Evolutionary conservation across 2,113 vertebrate species (phyloP), one percentile per base, ranked within the genome.

Genomic region (Apteryx mantelli): DNA sequence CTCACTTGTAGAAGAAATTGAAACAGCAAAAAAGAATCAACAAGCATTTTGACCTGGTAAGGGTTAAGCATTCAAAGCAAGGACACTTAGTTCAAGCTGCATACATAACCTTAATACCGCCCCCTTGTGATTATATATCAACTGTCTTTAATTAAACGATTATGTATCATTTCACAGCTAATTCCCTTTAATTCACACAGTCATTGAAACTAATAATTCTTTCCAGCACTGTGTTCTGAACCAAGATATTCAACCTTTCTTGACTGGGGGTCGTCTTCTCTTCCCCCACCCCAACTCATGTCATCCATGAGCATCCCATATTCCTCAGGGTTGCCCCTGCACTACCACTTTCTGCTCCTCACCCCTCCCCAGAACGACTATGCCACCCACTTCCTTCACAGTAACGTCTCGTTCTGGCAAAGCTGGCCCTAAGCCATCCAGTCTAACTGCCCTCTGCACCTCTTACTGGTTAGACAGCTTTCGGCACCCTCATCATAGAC

Each of bases 41-140:
- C 52, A 38, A 55, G 60, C 63, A 46, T 68, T 86, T 10, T 88
- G 74, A 65, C 9, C 1, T 53, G 61, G 73, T 30, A 74, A 36
- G 63, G 55, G 25, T 68, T 65, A 93, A 3, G 5, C 56, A 69
- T 25, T 87, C 70, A 65, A 86, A 82, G 46, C 32, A 60, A 86
- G 86, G 85, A 69, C 89, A 24, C 68, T 71, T n/a, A 11, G 89
- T 42, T 78, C 73, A 78, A 80, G 34, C 3, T 65, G 68, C 69
- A 36, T 58, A 55, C 34, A 15, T 52, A 96, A 97, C 86, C 70
- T 92, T 94, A 95, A 96, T 71, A 94, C 85, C 97, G 96, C 93
- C 96, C 96, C 77, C 96, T 97, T 87, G 95, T 96, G 97, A 94
- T 86, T 92, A 84, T 2, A 85, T 25, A 79, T 71, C 71, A 88